These are phyloP conservation scores for Ischnus inquisitorius DNA, from an alignment of 2,888 invertebrate genomes.

Conservation along the genomic window DNA sequence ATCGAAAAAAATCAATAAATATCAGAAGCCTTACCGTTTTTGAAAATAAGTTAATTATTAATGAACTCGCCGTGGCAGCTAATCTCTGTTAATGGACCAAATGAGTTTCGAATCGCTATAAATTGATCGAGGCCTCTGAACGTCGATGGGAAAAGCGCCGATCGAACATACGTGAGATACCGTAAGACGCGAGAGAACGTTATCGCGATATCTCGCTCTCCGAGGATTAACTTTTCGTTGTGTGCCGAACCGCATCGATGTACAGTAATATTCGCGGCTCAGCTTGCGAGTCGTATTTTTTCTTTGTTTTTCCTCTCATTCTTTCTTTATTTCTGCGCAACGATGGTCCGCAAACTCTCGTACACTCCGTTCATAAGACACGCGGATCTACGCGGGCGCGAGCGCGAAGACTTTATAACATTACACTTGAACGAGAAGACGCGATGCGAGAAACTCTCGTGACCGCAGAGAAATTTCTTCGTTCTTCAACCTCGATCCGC, in stretches of 20 bases:
- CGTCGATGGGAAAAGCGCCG: slow-evolving; percentile 2
- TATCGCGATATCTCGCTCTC: slow-evolving; percentile 6
- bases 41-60: no score
- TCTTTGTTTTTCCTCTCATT: neutral
- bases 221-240: slow-evolving; percentile 64
- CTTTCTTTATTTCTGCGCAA: slow-evolving; percentile 17
- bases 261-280: slow-evolving; percentile 67
- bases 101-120: neutral
- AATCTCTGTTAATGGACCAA: neutral
- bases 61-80: no score
- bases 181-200: slow-evolving; percentile 15
- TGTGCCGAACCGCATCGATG: slow-evolving; percentile 71
- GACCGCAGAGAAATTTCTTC: slow-evolving; percentile 66
- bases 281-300: neutral
- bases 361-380: slow-evolving; percentile 25
- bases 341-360: slow-evolving; percentile 53
- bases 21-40: no score
- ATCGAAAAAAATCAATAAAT: no score
- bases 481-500: slow-evolving; percentile 51
- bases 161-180: neutral
- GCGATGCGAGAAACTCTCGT: slow-evolving; percentile 57
- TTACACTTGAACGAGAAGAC: slow-evolving; percentile 22
- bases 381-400: slow-evolving; percentile 48
- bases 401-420: slow-evolving; percentile 53
- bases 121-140: neutral